Percentiles rank a stretch among this genome's conserved stretches.
phyloP scores from a whole-genome alignment of 30 jellyfish, hydroid and myxozoan genomes.

The Chrysaora quinquecirrha region DNA sequence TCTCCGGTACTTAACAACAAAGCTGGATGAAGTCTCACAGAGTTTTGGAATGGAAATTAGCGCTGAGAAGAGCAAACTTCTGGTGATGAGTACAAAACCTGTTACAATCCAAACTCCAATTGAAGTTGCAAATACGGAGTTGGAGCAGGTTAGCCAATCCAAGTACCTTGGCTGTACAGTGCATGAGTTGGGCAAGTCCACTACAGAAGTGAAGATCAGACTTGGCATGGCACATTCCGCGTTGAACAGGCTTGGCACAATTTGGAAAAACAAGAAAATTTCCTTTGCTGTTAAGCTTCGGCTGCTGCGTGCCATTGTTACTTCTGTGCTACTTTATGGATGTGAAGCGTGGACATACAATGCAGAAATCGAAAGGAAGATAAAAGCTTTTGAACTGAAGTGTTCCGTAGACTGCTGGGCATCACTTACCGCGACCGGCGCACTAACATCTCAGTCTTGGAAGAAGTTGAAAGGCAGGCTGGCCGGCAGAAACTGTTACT shows the following conservation, averaged over 20 bases:
- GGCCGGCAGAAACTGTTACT: background rate
- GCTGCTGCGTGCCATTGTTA: background rate
- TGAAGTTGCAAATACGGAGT: no score
- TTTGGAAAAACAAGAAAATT: background rate
- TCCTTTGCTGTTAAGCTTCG: conserved; percentile 3
- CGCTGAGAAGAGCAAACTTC: no score
- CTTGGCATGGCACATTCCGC: background rate
- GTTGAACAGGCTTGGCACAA: background rate
- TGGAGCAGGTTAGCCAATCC: background rate
- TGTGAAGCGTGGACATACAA: conserved; percentile 16
- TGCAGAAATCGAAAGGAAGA: conserved; percentile 1
- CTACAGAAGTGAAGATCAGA: background rate
- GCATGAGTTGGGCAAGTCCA: conserved; percentile 7
- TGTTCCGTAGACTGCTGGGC: conserved; percentile 4
- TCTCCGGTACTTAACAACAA: no score
- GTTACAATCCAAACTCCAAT: no score
- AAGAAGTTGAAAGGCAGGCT: background rate
- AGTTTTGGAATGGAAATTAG: no score
- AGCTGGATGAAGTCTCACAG: no score
- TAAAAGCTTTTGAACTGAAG: conserved; percentile 2
- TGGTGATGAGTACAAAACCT: no score
- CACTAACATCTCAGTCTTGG: background rate
- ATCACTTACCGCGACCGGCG: background rate
- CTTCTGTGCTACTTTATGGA: background rate
- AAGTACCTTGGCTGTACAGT: conserved; percentile 1